Base-by-base conservation (phyloP, 2,888 invertebrate species). In the Drosophila prolongata region DNA sequence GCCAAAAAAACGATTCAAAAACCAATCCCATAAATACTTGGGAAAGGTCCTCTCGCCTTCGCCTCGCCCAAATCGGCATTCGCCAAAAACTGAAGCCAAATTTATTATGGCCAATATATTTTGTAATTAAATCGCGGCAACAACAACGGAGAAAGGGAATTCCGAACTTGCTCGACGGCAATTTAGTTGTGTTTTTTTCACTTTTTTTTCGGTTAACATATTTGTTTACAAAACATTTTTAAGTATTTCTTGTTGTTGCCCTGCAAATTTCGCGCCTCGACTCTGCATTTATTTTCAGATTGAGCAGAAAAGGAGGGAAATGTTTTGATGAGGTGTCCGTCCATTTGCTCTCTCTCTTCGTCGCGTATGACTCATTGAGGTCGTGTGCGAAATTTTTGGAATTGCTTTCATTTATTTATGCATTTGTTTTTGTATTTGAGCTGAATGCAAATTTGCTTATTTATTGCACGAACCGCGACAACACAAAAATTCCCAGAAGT, bases 401-500 rank as follows among this genome's bases (percentile, higher is more conserved):
- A 84, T 87, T 87, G 85, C 85, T 87, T 85, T 79, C 76, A 81
- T 83, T 83, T 87, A 81, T 84, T 87, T 85, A 84, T 85, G 82
- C 79, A 83, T 87, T 83, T 83, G 81, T 84, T 83, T 79, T 87
- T 87, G 79, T 76, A 77, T 84, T 81, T 72, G 76, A 71, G 81
- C 52, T 73, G 82, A 79, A 84, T 84, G 80, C 82, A 79, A 84
- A 84, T 87, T 79, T 65, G 64, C 79, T 84, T 76, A 79, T 84
- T 87, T 83, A 84, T 83, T 87, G 82, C 77, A 76, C 71, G 60
- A 49, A 58, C 64, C 62, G 69, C 69, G 76, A 70, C 76, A 81
- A 71, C 53, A 70, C 47, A 75, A 72, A 85, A 73, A 83, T 83
- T 85, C 84, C 71, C 87, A 66, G 83, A 82, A 82, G 54, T 66